These are phyloP conservation scores for Platyscapa corneri DNA, from an alignment of 1,140 invertebrate species.

Conservation along the genomic window DNA sequence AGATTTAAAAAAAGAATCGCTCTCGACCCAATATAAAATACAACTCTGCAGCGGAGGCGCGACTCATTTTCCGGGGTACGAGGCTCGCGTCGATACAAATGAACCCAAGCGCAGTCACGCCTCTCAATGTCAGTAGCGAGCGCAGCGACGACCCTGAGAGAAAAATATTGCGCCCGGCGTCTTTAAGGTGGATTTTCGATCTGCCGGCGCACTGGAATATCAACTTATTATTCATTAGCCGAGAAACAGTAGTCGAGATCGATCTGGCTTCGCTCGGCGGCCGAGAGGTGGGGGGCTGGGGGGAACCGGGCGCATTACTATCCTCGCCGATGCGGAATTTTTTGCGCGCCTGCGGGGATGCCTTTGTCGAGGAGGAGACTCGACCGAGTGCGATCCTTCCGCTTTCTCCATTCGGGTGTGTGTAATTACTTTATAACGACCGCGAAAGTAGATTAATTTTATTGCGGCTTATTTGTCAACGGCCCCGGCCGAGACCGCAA, in stretches of 20 bases:
- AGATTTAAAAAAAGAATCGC: constrained; percentile 36
- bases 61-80: constrained; percentile 27
- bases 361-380: background rate
- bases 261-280: background rate
- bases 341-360: background rate
- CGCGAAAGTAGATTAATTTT: constrained; percentile 43
- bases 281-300: background rate
- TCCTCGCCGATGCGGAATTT: background rate
- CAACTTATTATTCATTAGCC: constrained; percentile 40
- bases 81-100: constrained; percentile 35
- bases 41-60: constrained; percentile 20
- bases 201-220: background rate
- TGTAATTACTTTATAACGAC: constrained; percentile 44
- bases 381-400: background rate
- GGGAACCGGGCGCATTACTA: background rate
- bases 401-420: background rate
- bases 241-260: constrained; percentile 32
- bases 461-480: constrained; percentile 36
- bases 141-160: constrained; percentile 15
- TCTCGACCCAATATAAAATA: constrained; percentile 38
- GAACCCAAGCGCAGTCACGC: constrained; percentile 23
- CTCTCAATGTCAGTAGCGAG: constrained; percentile 42
- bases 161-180: constrained; percentile 15
- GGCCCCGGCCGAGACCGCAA: background rate
- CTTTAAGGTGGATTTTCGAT: background rate